These are phyloP conservation scores for Nomada lathburiana DNA, from an alignment of 2,888 invertebrate genomes.

Conservation along the genomic window DNA sequence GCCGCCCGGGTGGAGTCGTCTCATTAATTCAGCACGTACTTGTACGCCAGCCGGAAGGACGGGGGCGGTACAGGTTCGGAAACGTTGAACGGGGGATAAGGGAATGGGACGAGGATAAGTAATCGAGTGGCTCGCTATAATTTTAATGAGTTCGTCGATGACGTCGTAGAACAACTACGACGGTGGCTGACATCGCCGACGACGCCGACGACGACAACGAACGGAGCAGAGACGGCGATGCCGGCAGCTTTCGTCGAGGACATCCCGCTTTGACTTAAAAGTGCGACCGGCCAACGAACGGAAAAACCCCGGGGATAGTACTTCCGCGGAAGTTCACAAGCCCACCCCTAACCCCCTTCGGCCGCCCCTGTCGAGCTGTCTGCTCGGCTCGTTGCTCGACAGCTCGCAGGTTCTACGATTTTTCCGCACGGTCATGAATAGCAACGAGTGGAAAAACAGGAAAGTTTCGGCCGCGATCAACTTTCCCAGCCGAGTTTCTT, in stretches of 20 bases:
- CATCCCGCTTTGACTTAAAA: conserved; percentile 72
- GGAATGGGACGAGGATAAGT: conserved; percentile 54
- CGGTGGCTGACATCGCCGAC: conserved; percentile 34
- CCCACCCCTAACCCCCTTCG: conserved; percentile 1
- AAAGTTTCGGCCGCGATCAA: conserved; percentile 72
- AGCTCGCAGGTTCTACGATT: conserved; percentile 71
- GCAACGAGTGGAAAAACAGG: conserved; percentile 79
- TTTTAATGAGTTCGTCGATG: conserved; percentile 79
- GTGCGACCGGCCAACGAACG: conserved; percentile 70
- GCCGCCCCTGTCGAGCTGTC: conserved; percentile 32
- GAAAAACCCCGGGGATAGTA: conserved; percentile 75
- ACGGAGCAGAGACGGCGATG: conserved; percentile 6
- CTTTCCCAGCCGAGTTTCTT: conserved; percentile 64
- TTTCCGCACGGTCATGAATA: conserved; percentile 79
- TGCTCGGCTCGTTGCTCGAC: conserved; percentile 47
- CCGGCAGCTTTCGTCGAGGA: conserved; percentile 51
- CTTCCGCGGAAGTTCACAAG: conserved; percentile 66
- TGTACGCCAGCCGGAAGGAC: conserved; percentile 31
- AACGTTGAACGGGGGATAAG: conserved; percentile 33
- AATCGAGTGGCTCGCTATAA: conserved; percentile 73
- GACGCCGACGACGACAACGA: conserved; percentile 31
- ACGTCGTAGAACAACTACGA: conserved; percentile 65
- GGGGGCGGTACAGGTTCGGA: conserved; percentile 22
- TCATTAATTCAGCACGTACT: conserved; percentile 73
- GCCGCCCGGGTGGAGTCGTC: conserved; percentile 67